A percentile compares a stretch with the other conserved stretches of the same genome.
phyloP scores from a whole-genome alignment of 1,140 invertebrate species.

The Planococcus citri region DNA sequence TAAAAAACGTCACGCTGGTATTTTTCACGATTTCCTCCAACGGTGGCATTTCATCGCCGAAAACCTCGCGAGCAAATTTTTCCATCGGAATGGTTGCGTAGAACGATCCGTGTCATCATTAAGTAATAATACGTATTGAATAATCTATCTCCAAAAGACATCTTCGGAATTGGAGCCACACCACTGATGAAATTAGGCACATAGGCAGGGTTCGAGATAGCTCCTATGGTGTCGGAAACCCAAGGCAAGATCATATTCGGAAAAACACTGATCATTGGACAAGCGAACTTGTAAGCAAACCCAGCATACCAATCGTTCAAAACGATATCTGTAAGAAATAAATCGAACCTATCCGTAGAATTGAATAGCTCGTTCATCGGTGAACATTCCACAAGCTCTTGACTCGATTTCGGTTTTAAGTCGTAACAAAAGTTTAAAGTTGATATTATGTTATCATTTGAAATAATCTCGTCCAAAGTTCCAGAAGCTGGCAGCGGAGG shows the following conservation, averaged over 20 bases:
- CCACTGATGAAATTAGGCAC: constrained; percentile 23
- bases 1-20: too few species aligned
- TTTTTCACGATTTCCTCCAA: too few species aligned
- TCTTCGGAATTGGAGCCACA: not conserved
- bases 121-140: not conserved
- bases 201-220: not conserved
- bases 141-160: not conserved
- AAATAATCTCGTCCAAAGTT: too few species aligned
- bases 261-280: not conserved
- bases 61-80: too few species aligned
- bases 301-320: not conserved
- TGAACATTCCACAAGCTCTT: not conserved
- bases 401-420: too few species aligned
- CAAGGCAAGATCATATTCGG: not conserved
- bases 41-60: constrained; percentile 11
- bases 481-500: too few species aligned
- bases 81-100: too few species aligned
- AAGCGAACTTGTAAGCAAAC: not conserved
- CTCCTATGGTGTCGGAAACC: not conserved
- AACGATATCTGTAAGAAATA: not conserved
- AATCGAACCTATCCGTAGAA: constrained; percentile 19
- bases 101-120: too few species aligned
- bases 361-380: constrained; percentile 12
- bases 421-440: too few species aligned
- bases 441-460: too few species aligned